A percentile compares a stretch with the other conserved stretches of the same genome.
These are phyloP conservation scores for Caiman crocodilus DNA, from an alignment of 2,797 vertebrate genomes.

Conservation along the genomic window DNA sequence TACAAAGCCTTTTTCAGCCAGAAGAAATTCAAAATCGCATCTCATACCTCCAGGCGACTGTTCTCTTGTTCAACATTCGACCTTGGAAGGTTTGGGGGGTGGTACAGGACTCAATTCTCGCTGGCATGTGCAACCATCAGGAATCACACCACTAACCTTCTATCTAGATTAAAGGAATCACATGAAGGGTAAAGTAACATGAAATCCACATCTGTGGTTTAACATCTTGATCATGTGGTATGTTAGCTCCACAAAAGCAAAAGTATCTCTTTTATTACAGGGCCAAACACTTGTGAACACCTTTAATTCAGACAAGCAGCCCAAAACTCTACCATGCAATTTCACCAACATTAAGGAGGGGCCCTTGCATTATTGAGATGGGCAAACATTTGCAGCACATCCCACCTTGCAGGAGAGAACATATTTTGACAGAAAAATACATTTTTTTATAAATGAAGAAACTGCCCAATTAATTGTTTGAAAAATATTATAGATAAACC, in stretches of 20 bases:
- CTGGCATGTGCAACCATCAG: background rate
- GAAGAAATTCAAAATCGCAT: too few species aligned
- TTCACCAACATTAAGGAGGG: too few species aligned
- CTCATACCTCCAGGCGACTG: too few species aligned
- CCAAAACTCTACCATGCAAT: background rate
- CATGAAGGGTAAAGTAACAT: background rate
- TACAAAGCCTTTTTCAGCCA: too few species aligned
- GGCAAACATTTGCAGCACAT: background rate
- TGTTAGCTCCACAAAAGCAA: background rate
- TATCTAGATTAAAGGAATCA: background rate
- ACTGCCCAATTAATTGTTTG: background rate
- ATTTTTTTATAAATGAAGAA: conserved; percentile 7
- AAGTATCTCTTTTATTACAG: background rate
- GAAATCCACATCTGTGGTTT: background rate
- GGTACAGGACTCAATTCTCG: background rate
- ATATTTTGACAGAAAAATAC: background rate
- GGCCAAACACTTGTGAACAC: background rate
- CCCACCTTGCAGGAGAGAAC: background rate
- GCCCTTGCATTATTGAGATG: too few species aligned
- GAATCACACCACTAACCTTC: background rate
- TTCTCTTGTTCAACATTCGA: too few species aligned
- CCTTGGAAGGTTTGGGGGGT: background rate
- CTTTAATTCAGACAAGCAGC: background rate
- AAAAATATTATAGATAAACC: background rate
- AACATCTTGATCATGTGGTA: background rate